Percentiles rank a stretch among this genome's conserved stretches.
phyloP scores from a whole-genome alignment of 2,888 invertebrate genomes.

The Synanthedon tipuliformis region DNA sequence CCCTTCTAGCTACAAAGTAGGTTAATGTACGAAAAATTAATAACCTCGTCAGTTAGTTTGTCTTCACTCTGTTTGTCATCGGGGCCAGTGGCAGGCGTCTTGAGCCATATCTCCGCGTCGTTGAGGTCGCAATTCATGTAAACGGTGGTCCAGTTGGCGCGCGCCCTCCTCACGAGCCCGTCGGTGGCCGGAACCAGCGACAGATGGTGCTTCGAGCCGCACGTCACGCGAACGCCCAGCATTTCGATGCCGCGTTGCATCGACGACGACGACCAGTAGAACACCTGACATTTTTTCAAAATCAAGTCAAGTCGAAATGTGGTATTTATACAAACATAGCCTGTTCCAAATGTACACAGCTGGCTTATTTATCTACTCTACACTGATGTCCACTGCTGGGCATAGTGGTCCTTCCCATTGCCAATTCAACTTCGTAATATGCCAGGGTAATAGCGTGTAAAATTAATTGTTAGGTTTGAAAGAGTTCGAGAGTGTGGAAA shows the following conservation, averaged over 20 bases:
- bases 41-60: conserved; percentile 32
- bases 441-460: neutral
- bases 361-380: too few relatives aligned
- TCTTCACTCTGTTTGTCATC: conserved; percentile 16
- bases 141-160: conserved; percentile 90
- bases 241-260: conserved; percentile 93
- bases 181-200: conserved; percentile 81
- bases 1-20: neutral
- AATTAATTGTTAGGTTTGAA: too few relatives aligned
- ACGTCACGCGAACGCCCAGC: conserved; percentile 83
- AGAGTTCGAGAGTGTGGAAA: too few relatives aligned
- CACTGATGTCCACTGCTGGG: too few relatives aligned
- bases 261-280: conserved; percentile 98
- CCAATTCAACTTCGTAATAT: neutral
- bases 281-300: conserved; percentile 69
- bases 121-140: conserved; percentile 95
- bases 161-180: conserved; percentile 84
- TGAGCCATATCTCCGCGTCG: conserved; percentile 93
- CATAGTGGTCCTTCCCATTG: too few relatives aligned
- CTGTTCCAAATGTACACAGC: too few relatives aligned
- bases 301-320: too few relatives aligned
- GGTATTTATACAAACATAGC: too few relatives aligned
- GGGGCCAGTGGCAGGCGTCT: conserved; percentile 74
- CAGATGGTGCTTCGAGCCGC: conserved; percentile 83
- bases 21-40: conserved; percentile 1